Conservation (phyloP, 2,797 vertebrate genomes). For the Ceyx erithaca region DNA sequence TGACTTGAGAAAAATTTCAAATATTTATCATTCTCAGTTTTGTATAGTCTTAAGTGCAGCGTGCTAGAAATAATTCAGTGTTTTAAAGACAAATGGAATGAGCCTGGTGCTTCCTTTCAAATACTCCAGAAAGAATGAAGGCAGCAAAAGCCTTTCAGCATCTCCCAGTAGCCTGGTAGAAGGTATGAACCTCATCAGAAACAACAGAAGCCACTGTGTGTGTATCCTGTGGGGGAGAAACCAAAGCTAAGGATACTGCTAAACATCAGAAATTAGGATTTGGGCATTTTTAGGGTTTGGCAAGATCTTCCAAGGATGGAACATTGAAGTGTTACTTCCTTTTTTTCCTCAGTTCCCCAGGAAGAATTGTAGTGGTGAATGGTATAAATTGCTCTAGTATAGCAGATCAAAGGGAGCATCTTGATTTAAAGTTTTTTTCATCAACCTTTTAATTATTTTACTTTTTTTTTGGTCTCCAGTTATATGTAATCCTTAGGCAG, state of each 20-base stretch:
- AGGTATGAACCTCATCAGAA: background rate
- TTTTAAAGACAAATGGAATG: background rate
- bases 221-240: background rate
- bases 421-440: background rate
- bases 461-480: background rate
- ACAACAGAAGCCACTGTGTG: background rate
- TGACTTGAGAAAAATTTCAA: background rate
- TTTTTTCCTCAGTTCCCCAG: fast-evolving
- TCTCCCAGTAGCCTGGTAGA: background rate
- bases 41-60: background rate
- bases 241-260: background rate
- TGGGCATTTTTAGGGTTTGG: fast-evolving
- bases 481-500: background rate
- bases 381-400: background rate
- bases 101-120: background rate
- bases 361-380: background rate
- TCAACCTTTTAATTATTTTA: background rate
- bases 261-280: background rate
- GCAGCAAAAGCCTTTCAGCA: background rate
- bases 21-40: background rate
- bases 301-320: background rate
- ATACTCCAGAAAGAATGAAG: background rate
- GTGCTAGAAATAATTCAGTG: background rate
- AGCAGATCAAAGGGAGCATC: background rate
- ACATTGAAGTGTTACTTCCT: background rate